A percentile compares a stretch with the other conserved stretches of the same genome.
Evolutionary conservation across 2,113 vertebrate species (phyloP).

Genomic region (Solea solea): DNA sequence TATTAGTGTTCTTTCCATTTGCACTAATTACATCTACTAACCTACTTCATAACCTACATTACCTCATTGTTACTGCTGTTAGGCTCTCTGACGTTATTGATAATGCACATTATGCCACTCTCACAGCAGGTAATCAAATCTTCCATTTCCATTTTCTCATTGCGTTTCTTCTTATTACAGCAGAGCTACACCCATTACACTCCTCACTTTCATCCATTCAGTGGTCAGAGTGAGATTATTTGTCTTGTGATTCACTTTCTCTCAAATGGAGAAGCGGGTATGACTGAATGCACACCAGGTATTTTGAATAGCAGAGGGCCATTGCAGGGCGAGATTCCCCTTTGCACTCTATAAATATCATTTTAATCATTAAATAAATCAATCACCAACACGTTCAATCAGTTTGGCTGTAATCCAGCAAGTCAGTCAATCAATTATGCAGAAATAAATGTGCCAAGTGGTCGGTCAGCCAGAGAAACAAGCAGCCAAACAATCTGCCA

Average conservation of each 20-base stretch:
- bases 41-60: conserved; percentile 53
- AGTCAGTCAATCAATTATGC: conserved; percentile 34
- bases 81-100: conserved; percentile 51
- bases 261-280: conserved; percentile 25
- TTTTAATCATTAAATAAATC: conserved; percentile 33
- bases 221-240: conserved; percentile 34
- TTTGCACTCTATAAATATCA: conserved; percentile 33
- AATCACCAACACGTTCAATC: conserved; percentile 34
- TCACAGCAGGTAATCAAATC: conserved; percentile 66
- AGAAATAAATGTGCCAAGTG: conserved; percentile 16
- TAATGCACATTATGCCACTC: conserved; percentile 62
- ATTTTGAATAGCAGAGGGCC: neutral
- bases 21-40: conserved; percentile 61
- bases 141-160: conserved; percentile 54
- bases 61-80: conserved; percentile 54
- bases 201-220: conserved; percentile 51
- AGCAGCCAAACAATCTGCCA: conserved; percentile 20
- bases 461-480: conserved; percentile 14
- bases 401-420: neutral
- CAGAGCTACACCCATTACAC: conserved; percentile 48
- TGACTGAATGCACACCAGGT: conserved; percentile 15
- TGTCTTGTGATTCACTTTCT: conserved; percentile 25
- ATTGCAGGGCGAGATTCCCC: conserved; percentile 23
- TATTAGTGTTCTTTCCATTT: conserved; percentile 58
- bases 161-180: conserved; percentile 56